These are phyloP conservation scores for Polydrusus pterygomalis DNA, from an alignment of 2,888 invertebrate genomes.

Conservation along the genomic window DNA sequence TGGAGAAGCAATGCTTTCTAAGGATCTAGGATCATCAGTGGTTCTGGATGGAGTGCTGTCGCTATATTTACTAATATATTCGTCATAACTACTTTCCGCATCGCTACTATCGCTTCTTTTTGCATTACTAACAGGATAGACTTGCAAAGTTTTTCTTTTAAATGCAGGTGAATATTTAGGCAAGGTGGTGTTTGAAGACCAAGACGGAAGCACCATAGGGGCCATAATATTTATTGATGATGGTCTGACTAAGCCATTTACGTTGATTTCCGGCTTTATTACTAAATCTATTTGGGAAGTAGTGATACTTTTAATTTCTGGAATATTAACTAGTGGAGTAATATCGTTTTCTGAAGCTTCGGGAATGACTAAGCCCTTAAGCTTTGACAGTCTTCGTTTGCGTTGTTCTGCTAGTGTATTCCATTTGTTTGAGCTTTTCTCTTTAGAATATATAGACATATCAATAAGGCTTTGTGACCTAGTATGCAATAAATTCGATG, in stretches of 20 bases:
- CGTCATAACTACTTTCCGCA: constrained; percentile 54
- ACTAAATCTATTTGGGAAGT: constrained; percentile 63
- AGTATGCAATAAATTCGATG: constrained; percentile 66
- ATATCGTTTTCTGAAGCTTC: constrained; percentile 75
- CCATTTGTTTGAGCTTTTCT: constrained; percentile 73
- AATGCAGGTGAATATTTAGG: constrained; percentile 90
- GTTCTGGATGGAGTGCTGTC: constrained; percentile 59
- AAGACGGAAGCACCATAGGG: constrained; percentile 64
- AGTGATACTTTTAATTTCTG: constrained; percentile 83
- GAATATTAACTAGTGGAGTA: constrained; percentile 81
- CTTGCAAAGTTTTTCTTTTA: constrained; percentile 83
- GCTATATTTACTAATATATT: constrained; percentile 54
- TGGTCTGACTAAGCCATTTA: constrained; percentile 17
- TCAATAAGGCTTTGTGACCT: constrained; percentile 74
- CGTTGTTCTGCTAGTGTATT: constrained; percentile 88
- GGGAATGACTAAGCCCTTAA: constrained; percentile 92
- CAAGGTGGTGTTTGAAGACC: constrained; percentile 72
- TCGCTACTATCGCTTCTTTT: constrained; percentile 56
- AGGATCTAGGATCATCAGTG: constrained; percentile 72
- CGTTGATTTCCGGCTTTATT: constrained; percentile 55
- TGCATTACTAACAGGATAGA: constrained; percentile 72
- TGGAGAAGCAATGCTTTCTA: constrained; percentile 77
- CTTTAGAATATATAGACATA: constrained; percentile 65
- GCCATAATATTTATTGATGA: constrained; percentile 3
- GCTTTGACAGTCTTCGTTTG: constrained; percentile 86